Evolutionary conservation across 2,888 invertebrate genomes (phyloP).

Genomic region (Philopedon plagiatum): DNA sequence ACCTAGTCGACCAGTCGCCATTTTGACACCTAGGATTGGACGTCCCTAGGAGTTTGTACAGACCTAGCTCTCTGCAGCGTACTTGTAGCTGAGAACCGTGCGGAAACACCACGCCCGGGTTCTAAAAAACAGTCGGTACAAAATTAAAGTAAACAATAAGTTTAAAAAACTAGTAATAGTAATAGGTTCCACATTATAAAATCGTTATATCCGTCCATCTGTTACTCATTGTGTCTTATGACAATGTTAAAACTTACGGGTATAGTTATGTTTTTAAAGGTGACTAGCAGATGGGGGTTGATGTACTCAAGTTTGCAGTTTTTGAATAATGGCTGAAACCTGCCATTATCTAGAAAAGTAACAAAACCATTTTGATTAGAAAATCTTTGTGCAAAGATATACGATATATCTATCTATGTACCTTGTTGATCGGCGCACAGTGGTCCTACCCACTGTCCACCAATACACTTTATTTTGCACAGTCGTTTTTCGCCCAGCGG

Average conservation of each 20-base stretch:
- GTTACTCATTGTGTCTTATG: too few relatives aligned
- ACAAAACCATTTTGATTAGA: background rate
- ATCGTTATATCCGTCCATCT: too few relatives aligned
- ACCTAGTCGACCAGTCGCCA: constrained; percentile 83
- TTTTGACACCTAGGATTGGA: constrained; percentile 84
- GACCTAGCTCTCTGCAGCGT: constrained; percentile 85
- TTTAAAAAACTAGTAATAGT: too few relatives aligned
- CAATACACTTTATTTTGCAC: constrained; percentile 88
- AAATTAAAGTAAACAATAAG: too few relatives aligned
- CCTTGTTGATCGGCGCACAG: constrained; percentile 83
- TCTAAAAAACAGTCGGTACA: constrained; percentile 67
- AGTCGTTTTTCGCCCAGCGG: constrained; percentile 80
- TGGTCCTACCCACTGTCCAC: constrained; percentile 89
- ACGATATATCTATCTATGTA: constrained; percentile 66
- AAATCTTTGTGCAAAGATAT: background rate
- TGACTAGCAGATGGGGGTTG: constrained; percentile 78
- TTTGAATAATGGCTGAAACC: constrained; percentile 83
- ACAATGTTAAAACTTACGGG: too few relatives aligned
- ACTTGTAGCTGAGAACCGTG: constrained; percentile 84
- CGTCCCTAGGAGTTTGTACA: constrained; percentile 88
- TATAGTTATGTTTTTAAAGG: constrained; percentile 82
- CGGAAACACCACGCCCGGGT: constrained; percentile 78
- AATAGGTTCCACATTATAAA: too few relatives aligned
- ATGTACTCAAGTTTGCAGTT: constrained; percentile 81
- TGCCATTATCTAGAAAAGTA: constrained; percentile 75